Base-by-base conservation (phyloP, 1,140 invertebrate genomes). In the Laupala kohalensis region DNA sequence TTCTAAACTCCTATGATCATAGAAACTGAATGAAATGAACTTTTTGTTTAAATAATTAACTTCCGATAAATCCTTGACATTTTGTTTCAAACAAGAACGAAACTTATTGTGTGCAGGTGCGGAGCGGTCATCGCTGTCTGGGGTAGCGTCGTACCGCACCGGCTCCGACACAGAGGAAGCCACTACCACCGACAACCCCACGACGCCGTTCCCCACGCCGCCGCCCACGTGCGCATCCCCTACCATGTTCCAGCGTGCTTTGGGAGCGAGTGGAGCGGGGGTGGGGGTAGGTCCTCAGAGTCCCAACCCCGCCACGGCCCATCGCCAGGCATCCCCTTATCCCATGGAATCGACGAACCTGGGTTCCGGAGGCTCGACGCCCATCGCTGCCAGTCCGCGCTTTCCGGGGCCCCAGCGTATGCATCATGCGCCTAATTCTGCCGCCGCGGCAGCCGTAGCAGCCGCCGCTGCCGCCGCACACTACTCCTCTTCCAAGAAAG, bases 301-400 rank as follows among this genome's bases (percentile, higher is more conserved):
- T 28, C 62, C 64, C 23, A 63, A 69, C 64, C 67, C 29, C 28
- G 25, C 28, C 64, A 25, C 69, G 15, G 37, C 70, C 28, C 83
- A 84, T 76, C 80, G 88, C 64, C 88, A 88, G 78, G 84, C 87
- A 6, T 88, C 87, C 25, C 88, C 88, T 13, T 89, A 88, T 76
- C 87, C 88, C 53, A 78, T 86, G 69, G 88, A 89, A 78, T 87
- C 84, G 76, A 88, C 86, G 69, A 88, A 88, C 62, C 27, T 71
- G 26, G 25, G 13, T 23, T 72, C 71, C 0, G 71, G 66, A 4
- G 62, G 62, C 9, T 72, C 71, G 24, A 72, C 71, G 0, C 71
- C 71, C 13, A 25, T 68, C 65, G 29, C 53, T 37, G 25, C 70
- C 4, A 67, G 70, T 25, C 30, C 30, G 23, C 29, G 71, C 29